Conservation (phyloP, 2,113 vertebrate species). For the Chloroceryle aenea region DNA sequence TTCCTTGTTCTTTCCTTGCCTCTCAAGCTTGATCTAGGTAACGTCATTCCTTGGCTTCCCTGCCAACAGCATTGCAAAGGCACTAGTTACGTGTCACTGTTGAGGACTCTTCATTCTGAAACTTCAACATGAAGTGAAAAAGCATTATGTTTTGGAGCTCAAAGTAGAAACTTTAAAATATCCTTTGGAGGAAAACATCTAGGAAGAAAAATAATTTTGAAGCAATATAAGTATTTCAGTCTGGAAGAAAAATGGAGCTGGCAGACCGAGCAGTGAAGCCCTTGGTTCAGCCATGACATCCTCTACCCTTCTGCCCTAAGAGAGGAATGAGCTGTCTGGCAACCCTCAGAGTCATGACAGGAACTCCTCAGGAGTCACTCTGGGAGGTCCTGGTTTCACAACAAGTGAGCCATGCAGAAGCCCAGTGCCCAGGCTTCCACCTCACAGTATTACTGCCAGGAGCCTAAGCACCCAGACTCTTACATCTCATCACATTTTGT, state of each 20-base stretch:
- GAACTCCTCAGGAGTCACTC: background rate
- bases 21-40: background rate
- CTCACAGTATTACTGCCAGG: background rate
- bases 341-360: background rate
- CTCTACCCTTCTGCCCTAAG: background rate
- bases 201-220: background rate
- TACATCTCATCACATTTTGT: background rate
- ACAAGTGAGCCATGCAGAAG: rapidly evolving
- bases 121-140: background rate
- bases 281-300: background rate
- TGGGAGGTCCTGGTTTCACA: background rate
- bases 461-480: background rate
- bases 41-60: background rate
- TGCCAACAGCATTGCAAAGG: background rate
- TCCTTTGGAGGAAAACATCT: background rate
- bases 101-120: background rate
- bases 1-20: background rate
- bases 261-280: background rate
- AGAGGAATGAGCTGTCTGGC: background rate
- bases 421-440: background rate
- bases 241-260: background rate
- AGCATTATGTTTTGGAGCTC: background rate
- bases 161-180: background rate
- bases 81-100: rapidly evolving
- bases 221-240: background rate